Base-by-base conservation (phyloP, 2,888 invertebrate genomes). In the Colletes collaris region DNA sequence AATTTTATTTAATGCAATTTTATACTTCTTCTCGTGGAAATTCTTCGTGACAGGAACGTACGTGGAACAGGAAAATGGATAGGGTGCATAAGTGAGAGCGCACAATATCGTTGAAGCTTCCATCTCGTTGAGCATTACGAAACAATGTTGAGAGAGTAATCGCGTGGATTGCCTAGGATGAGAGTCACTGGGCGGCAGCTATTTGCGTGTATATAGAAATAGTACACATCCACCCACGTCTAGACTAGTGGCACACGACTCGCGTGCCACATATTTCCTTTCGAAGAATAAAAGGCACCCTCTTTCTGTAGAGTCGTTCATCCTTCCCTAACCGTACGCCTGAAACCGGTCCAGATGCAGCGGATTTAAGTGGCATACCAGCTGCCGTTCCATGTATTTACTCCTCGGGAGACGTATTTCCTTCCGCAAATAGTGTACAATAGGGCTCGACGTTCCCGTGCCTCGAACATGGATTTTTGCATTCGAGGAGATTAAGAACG, bases 321-420 rank as follows among this genome's bases (percentile, higher is more conserved):
- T 78, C 66, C 73, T 77, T 69, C 76, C 69, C 75, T 62, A 63
- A 60, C 68, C 68, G 74, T 62, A 62, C 66, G 62, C 70, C 66
- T 79, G 72, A 83, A 85, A 85, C 84, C 84, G 83, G 81, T 84
- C 80, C 83, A 76, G 77, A 82, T 79, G 79, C 66, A 81, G 55
- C 73, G 75, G 76, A 71, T 86, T 85, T 84, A 71, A 76, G 75
- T 85, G 86, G 86, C 83, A 83, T 74, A 83, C 74, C 84, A 84
- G 86, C 83, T 85, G 84, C 75, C 71, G 58, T 35, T 44, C 46
- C 58, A 65, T 60, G 64, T 63, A 27, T 27, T 27, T 27, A 49
- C 60, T 62, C 52, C 44, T 46, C 55, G 40, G 53, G 16, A 76
- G 49, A 66, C 59, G 56, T 69, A 70, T 72, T 72, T 81, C 76